These are phyloP conservation scores for Crepidodera aurea DNA, from an alignment of 2,888 invertebrate species.

Conservation along the genomic window DNA sequence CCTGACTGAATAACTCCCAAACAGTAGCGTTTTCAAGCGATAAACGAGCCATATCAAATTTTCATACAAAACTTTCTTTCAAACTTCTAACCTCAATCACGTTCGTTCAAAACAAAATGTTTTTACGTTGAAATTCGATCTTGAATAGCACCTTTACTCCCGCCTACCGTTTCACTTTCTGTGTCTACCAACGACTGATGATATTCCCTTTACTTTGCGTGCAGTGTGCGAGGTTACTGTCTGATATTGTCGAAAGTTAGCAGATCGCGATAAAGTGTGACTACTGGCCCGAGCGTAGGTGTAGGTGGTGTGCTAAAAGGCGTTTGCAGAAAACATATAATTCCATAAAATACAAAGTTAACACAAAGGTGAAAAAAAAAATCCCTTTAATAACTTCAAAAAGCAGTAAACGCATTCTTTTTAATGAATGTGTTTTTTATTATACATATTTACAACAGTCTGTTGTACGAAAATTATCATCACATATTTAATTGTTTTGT, in stretches of 20 bases:
- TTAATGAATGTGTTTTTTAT: no score
- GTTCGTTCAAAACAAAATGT: not conserved
- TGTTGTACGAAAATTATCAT: no score
- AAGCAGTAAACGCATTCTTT: no score
- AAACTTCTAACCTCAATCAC: not conserved
- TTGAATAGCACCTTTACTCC: not conserved
- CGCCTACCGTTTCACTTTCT: not conserved
- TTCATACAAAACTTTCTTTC: not conserved
- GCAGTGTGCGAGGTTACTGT: not conserved
- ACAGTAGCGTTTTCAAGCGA: slow-evolving; percentile 3
- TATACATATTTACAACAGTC: no score
- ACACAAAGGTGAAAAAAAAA: no score
- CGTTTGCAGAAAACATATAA: no score
- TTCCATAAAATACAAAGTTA: no score
- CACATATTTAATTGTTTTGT: no score
- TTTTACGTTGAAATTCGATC: not conserved
- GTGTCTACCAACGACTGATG: not conserved
- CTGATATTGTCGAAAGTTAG: no score
- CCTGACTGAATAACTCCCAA: not conserved
- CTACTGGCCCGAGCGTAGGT: not conserved
- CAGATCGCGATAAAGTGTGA: not conserved
- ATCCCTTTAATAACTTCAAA: no score
- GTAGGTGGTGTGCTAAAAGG: no score
- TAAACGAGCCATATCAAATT: not conserved
- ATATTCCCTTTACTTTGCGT: not conserved